Evolutionary conservation across 2,113 vertebrate species (phyloP).

Genomic region (Tylochromis polylepis): DNA sequence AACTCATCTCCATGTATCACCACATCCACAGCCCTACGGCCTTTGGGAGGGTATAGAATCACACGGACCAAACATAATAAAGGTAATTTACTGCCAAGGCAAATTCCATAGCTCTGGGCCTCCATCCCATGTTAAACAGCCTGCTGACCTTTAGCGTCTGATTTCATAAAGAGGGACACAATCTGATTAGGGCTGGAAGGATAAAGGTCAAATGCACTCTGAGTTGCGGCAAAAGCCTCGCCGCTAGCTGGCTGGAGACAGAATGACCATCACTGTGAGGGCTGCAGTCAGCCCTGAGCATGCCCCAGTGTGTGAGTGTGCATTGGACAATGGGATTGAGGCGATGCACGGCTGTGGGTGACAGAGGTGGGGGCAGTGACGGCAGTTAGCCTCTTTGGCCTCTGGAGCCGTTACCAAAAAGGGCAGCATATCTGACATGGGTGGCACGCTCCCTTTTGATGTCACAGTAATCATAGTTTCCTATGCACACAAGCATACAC

Average conservation of each 20-base stretch:
- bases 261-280: conserved; percentile 10
- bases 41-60: conserved; percentile 51
- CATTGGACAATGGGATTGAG: not conserved
- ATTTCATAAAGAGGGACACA: conserved; percentile 95
- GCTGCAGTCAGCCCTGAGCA: not conserved
- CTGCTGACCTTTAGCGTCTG: conserved; percentile 91
- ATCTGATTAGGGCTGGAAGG: conserved; percentile 92
- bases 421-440: conserved; percentile 72
- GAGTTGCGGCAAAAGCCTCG: conserved; percentile 78
- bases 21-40: conserved; percentile 17
- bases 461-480: conserved; percentile 34
- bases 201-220: conserved; percentile 92
- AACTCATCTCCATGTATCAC: conserved; percentile 39
- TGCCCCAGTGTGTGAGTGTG: conserved; percentile 6
- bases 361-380: conserved; percentile 19
- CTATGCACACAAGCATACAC: not conserved
- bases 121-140: conserved; percentile 87
- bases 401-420: conserved; percentile 71
- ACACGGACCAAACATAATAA: conserved; percentile 84
- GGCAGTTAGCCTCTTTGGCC: conserved; percentile 74
- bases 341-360: not conserved
- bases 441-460: conserved; percentile 59
- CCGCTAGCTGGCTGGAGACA: conserved; percentile 75
- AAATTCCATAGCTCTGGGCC: conserved; percentile 93
- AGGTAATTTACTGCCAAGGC: conserved; percentile 94